Base-by-base conservation (phyloP, 2,797 vertebrate species). In the Sebastes umbrosus region DNA sequence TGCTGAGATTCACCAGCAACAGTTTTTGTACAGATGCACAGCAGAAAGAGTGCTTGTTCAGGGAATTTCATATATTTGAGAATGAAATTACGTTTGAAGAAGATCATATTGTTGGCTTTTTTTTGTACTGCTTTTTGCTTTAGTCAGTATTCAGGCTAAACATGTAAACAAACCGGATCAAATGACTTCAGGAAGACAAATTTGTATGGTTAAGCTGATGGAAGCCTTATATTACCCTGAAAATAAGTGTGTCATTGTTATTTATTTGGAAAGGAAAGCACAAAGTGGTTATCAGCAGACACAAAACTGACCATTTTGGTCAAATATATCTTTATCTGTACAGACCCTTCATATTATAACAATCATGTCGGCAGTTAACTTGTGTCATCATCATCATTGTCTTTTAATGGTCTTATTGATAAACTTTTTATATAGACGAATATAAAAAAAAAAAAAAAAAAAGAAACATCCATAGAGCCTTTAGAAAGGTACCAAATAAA, bases 21-120 rank as follows among this genome's bases (percentile, higher is more conserved):
- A 72, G n/a, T 62, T 87, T 87, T 80, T 79, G 34, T 46, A 46
- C 43, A 36, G 55, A 43, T 72, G 39, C 34, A 58, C 46, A 18
- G 43, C 50, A 12, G 31, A 7, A 34, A 50, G 20, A 64, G 52
- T 2, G 24, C n/a, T 68, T 34, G 14, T 77, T 75, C 16, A 2
- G 3, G 14, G 18, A 52, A 36, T n/a, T 43, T 73, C 24, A 54
- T 69, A 62, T 83, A 62, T 83, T 70, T 80, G 36, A 43, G 34
- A 29, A 43, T 24, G 10, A 55, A 29, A 29, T 29, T 29, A 29
- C 29, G 6, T 29, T 29, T 29, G 0, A 29, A 29, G 29, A 29
- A 29, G 0, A 29, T 29, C 29, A 22, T 63, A n/a, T 22, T 10
- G 1, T 0, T 69, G 16, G 8, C 8, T 29, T 34, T 63, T 8